Evolutionary conservation across 35 echinoderm and acorn worm genomes (phyloP), one percentile per base, ranked within the genome.

Genomic region (Ptychodera flava): DNA sequence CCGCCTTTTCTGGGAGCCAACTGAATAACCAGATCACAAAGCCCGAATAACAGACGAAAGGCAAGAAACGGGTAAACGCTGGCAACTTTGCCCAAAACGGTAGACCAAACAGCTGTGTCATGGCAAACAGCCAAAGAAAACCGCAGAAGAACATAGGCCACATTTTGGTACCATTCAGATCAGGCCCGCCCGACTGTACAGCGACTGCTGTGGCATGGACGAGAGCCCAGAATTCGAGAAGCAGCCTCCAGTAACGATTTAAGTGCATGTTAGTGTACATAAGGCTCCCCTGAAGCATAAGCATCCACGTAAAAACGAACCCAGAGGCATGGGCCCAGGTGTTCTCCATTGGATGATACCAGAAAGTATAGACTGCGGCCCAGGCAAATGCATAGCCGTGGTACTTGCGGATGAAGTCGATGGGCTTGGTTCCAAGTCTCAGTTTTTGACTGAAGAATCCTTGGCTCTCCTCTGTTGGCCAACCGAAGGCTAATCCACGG

Each of bases 271-370:
- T 90, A 35, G 94, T 97, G 52, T 86, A 97, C 88, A 97, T 93
- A 31, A 97, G 89, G 87, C 94, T 97, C 0, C 94, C 94, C 78
- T 97, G 94, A 16, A 97, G 89, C 88, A 97, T 88, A 14, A 97
- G 33, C 77, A 97, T 86, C 89, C 92, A 97, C 6, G 94, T 97
- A 38, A 93, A 89, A 29, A 85, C 32, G 34, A 97, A 97, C 1
- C 94, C 94, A 10, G 93, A 38, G 29, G 75, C 85, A 79, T 97
- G 94, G 22, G 88, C 94, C 88, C 92, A 91, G 0, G 94, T 97
- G 89, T 91, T 97, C 76, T 97, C 94, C 94, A 97, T 97, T 1
- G 94, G 94, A 80, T 97, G 94, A 84, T 97, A 92, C 94, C 94
- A 97, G 83, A 97, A 97, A 0, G 94, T 97, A 33, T 93, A 97